A percentile compares a stretch with the other conserved stretches of the same genome.
These are phyloP conservation scores for Pheosia tremula DNA, from an alignment of 2,888 invertebrate species.

Conservation along the genomic window DNA sequence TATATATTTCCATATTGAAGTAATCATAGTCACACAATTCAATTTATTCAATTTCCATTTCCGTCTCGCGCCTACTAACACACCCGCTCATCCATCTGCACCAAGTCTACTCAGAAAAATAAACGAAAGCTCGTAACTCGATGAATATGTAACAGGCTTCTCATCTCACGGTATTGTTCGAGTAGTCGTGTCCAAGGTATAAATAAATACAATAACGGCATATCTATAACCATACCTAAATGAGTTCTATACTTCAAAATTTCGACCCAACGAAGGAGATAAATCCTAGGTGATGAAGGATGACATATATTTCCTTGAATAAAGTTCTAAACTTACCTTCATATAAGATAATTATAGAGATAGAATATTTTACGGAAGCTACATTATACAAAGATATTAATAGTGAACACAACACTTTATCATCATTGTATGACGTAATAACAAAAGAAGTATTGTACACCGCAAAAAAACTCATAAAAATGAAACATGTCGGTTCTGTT, in stretches of 20 bases:
- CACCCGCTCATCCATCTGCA: slow-evolving; percentile 61
- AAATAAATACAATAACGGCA: slow-evolving; percentile 31
- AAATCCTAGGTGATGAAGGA: too few species aligned
- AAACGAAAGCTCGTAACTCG: slow-evolving; percentile 62
- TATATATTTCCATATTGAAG: slow-evolving; percentile 62
- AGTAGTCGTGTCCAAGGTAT: slow-evolving; percentile 30
- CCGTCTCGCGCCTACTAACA: slow-evolving; percentile 64
- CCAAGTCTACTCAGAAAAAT: slow-evolving; percentile 56
- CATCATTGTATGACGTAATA: neutral
- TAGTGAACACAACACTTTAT: neutral
- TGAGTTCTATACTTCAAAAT: too few species aligned
- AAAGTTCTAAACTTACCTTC: too few species aligned
- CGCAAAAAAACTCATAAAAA: slow-evolving; percentile 15
- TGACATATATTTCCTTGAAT: too few species aligned
- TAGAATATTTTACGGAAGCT: too few species aligned
- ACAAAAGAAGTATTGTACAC: neutral
- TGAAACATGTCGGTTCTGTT: slow-evolving; percentile 57
- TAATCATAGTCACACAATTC: slow-evolving; percentile 70
- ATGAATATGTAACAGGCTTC: slow-evolving; percentile 63
- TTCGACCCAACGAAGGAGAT: too few species aligned
- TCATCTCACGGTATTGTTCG: slow-evolving; percentile 53
- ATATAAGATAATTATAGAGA: too few species aligned
- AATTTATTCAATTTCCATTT: slow-evolving; percentile 73
- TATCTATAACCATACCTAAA: too few species aligned
- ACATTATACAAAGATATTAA: too few species aligned